Conservation (phyloP, 2,888 invertebrate species). For the Platypus cylindrus region DNA sequence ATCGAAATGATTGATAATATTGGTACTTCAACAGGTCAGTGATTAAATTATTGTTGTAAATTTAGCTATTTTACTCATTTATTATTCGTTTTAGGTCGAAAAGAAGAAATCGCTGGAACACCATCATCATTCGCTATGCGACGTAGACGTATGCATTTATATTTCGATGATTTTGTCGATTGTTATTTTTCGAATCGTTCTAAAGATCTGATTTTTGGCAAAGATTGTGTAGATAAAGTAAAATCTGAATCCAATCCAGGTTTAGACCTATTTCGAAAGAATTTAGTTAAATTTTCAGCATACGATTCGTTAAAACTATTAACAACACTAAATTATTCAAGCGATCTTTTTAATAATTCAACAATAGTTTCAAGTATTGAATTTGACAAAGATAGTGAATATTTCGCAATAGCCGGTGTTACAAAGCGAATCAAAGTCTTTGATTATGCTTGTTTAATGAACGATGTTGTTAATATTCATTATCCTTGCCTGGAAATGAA, state of each 20-base stretch:
- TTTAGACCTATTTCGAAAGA: slow-evolving; percentile 67
- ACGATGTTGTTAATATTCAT: slow-evolving; percentile 80
- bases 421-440: slow-evolving; percentile 90
- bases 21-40: slow-evolving; percentile 33
- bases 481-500: slow-evolving; percentile 87
- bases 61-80: not conserved
- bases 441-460: slow-evolving; percentile 74
- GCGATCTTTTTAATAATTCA: slow-evolving; percentile 76
- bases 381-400: slow-evolving; percentile 92
- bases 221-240: slow-evolving; percentile 27
- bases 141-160: slow-evolving; percentile 64
- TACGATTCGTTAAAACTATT: slow-evolving; percentile 67
- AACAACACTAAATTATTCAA: slow-evolving; percentile 80
- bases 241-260: slow-evolving; percentile 34
- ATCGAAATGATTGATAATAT: slow-evolving; percentile 43
- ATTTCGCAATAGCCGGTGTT: slow-evolving; percentile 91
- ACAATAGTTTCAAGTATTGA: slow-evolving; percentile 86
- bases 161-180: slow-evolving; percentile 81
- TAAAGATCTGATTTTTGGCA: slow-evolving; percentile 55
- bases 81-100: slow-evolving; percentile 13
- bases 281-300: slow-evolving; percentile 73
- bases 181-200: slow-evolving; percentile 72
- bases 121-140: slow-evolving; percentile 44
- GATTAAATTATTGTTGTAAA: not conserved
- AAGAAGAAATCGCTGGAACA: slow-evolving; percentile 23